Conservation (phyloP, 1,140 invertebrate genomes). For the Trinorchestia longiramus region DNA sequence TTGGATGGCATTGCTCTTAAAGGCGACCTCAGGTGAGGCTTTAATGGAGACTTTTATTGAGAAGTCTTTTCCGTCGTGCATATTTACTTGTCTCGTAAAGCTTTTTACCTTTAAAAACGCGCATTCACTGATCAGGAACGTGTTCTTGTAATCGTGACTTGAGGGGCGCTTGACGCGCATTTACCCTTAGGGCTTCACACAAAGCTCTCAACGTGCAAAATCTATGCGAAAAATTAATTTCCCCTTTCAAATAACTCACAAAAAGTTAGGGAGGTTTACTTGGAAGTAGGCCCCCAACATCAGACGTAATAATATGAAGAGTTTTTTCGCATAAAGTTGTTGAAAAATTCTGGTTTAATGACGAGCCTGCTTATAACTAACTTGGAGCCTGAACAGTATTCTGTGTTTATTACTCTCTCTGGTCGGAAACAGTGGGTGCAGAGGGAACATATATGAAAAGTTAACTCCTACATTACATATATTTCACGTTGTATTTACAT, state of each 20-base stretch:
- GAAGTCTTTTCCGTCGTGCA: conserved; percentile 13
- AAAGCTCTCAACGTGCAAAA: background rate
- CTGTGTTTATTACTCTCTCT: background rate
- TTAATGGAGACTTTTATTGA: conserved; percentile 55
- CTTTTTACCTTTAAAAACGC: conserved; percentile 27
- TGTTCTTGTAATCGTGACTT: background rate
- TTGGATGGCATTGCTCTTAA: conserved; percentile 26
- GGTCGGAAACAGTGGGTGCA: too few relatives aligned
- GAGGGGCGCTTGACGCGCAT: background rate
- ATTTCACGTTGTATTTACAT: too few relatives aligned
- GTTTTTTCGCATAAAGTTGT: too few relatives aligned
- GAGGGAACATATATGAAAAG: too few relatives aligned
- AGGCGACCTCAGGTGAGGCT: conserved; percentile 2
- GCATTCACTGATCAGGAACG: conserved; percentile 23
- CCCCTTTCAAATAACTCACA: background rate
- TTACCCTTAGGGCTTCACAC: background rate
- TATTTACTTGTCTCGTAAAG: conserved; percentile 47
- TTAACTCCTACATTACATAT: too few relatives aligned
- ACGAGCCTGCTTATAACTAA: background rate
- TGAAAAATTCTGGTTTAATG: background rate
- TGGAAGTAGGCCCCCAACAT: too few relatives aligned
- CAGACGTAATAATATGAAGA: too few relatives aligned
- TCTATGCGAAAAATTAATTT: background rate
- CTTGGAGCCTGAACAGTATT: background rate
- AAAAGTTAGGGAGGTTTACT: too few relatives aligned